Percentiles rank a stretch among this genome's conserved stretches.
These are phyloP conservation scores for Mystacides longicornis DNA, from an alignment of 2,888 invertebrate species.

Conservation along the genomic window DNA sequence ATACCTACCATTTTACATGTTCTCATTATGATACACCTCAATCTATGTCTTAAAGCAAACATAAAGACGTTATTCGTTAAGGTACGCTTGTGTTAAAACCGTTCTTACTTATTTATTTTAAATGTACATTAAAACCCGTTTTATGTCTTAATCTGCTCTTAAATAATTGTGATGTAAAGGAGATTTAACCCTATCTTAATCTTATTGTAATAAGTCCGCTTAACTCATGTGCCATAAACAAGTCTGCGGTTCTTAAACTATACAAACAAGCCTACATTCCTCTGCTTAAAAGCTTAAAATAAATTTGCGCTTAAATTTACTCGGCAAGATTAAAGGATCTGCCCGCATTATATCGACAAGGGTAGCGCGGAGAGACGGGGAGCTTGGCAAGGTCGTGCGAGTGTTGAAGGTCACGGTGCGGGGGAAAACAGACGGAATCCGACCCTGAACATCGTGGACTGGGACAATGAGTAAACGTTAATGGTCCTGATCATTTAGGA, in stretches of 20 bases:
- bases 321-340: background rate
- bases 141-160: too few relatives aligned
- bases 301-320: conserved; percentile 2
- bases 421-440: background rate
- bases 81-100: too few relatives aligned
- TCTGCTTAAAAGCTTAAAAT: conserved; percentile 1
- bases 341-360: background rate
- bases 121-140: too few relatives aligned
- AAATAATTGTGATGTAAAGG: too few relatives aligned
- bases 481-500: background rate
- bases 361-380: background rate
- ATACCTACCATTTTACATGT: too few relatives aligned
- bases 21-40: too few relatives aligned
- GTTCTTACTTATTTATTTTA: too few relatives aligned
- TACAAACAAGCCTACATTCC: background rate
- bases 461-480: conserved; percentile 1
- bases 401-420: background rate
- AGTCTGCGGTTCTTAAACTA: background rate
- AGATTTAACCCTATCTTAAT: too few relatives aligned
- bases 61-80: too few relatives aligned
- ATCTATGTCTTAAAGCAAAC: too few relatives aligned
- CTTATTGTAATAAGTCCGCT: too few relatives aligned
- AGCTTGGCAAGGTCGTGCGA: background rate
- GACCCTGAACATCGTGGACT: background rate
- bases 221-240: too few relatives aligned